Evolutionary conservation across 2,888 invertebrate genomes (phyloP), one percentile per base, ranked within the genome.

Genomic region (Drosophila falleni): DNA sequence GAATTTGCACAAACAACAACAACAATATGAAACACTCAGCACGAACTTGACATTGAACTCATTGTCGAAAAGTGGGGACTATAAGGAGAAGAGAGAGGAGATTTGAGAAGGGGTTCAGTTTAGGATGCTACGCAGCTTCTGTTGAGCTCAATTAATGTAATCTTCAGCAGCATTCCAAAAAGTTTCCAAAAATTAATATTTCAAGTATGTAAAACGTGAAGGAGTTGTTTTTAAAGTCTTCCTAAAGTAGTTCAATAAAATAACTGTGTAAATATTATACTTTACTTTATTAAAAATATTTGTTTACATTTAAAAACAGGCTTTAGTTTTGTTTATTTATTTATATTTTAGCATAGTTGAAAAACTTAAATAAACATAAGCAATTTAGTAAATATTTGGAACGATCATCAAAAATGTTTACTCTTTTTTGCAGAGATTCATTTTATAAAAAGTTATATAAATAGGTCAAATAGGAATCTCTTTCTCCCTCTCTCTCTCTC

Each of bases 11-110:
- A 26, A 42, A 47, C 4, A 44, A 46, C 65, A 44, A 55, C n/a
- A 37, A 54, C 29, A 33, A 35, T 26, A 56, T 55, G 29, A n/a
- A 49, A 42, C 16, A 39, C 46, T 44, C 9, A 35, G 10, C 82
- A 75, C 62, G 82, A 85, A 81, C 89, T 85, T 83, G 89, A 80
- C 89, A 86, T 88, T 83, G 82, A 82, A 82, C 47, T 50, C 15
- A 33, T 33, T 47, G 23, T 6, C 5, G 13, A 41, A 16, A 10
- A 1, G 19, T 19, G 16, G 11, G 16, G 11, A 13, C 4, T 16
- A 4, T 9, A 41, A 41, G 16, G n/a, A 3, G 44, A 13, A n/a
- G 13, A 23, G 23, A 23, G 23, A 23, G 44, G 3, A 26, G 26
- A 8, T 26, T 26, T 44, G 39, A 13, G 35, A 9, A 53, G 29